A percentile compares a stretch with the other conserved stretches of the same genome.
These are phyloP conservation scores for Pecten maximus DNA, from an alignment of 2,888 invertebrate genomes.

Conservation along the genomic window DNA sequence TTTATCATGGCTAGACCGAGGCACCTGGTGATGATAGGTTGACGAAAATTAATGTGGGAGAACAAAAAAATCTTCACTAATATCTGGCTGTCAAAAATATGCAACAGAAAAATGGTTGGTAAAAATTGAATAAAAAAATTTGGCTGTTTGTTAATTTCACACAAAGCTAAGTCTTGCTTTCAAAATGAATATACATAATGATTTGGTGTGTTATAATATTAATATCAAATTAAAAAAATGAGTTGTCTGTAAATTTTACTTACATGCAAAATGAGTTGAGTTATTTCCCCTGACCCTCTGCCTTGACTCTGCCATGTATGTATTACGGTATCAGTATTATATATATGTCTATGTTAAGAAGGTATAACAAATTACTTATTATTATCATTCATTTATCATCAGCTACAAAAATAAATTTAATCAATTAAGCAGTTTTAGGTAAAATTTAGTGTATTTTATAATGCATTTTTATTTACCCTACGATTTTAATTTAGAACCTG, in stretches of 20 bases:
- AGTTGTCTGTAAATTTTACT: too few relatives aligned
- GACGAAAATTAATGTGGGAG: neutral
- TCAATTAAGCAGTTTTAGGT: neutral
- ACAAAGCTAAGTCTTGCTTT: too few relatives aligned
- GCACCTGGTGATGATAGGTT: neutral
- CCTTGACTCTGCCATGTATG: neutral
- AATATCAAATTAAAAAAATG: too few relatives aligned
- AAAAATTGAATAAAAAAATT: too few relatives aligned
- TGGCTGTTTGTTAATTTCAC: too few relatives aligned
- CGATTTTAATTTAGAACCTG: neutral
- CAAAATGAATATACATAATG: too few relatives aligned
- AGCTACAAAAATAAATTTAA: neutral
- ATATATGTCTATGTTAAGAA: neutral
- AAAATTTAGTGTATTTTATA: neutral
- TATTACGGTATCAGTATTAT: neutral
- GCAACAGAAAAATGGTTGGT: too few relatives aligned
- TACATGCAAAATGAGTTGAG: too few relatives aligned
- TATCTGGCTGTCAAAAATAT: too few relatives aligned
- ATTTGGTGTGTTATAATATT: too few relatives aligned
- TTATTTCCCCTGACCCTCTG: neutral
- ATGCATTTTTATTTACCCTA: neutral
- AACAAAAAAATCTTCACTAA: too few relatives aligned
- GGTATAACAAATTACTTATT: neutral
- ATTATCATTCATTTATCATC: neutral
- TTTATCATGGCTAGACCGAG: neutral